Conservation (phyloP, 2,797 vertebrate species). For the Melanotaenia maccullochi region DNA sequence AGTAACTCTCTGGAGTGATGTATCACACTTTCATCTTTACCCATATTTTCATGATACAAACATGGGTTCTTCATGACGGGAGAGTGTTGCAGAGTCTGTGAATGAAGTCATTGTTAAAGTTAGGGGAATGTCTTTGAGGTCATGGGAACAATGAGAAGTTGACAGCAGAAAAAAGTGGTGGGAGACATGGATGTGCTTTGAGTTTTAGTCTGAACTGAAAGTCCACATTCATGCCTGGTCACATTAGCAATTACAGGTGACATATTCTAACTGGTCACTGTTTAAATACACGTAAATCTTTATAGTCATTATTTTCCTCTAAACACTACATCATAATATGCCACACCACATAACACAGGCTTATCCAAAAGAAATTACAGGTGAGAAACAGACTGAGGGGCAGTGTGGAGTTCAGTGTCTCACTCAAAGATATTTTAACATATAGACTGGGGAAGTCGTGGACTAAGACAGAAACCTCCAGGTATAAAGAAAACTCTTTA, state of each 20-base stretch:
- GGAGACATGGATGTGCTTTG: constrained; percentile 28
- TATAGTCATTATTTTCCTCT: too few relatives aligned
- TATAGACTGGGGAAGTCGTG: background rate
- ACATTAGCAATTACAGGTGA: background rate
- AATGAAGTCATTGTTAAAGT: constrained; percentile 48
- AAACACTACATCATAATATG: too few relatives aligned
- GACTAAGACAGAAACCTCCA: background rate
- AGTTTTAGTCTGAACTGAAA: background rate
- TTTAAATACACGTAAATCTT: too few relatives aligned
- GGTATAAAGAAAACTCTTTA: background rate
- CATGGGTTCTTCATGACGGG: constrained; percentile 40
- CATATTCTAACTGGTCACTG: too few relatives aligned
- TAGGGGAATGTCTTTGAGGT: constrained; percentile 58
- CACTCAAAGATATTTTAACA: too few relatives aligned
- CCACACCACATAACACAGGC: too few relatives aligned
- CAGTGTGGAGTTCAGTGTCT: too few relatives aligned
- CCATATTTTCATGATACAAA: constrained; percentile 33
- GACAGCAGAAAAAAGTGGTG: constrained; percentile 24
- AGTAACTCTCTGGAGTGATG: constrained; percentile 51
- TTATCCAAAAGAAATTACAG: too few relatives aligned
- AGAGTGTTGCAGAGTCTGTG: constrained; percentile 31
- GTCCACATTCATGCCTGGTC: background rate
- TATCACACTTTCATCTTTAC: constrained; percentile 61
- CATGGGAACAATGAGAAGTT: constrained; percentile 47
- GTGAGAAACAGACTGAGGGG: too few relatives aligned